A percentile compares a stretch with the other conserved stretches of the same genome.
These are phyloP conservation scores for Ceryle rudis DNA, from an alignment of 2,797 vertebrate species.

Conservation along the genomic window DNA sequence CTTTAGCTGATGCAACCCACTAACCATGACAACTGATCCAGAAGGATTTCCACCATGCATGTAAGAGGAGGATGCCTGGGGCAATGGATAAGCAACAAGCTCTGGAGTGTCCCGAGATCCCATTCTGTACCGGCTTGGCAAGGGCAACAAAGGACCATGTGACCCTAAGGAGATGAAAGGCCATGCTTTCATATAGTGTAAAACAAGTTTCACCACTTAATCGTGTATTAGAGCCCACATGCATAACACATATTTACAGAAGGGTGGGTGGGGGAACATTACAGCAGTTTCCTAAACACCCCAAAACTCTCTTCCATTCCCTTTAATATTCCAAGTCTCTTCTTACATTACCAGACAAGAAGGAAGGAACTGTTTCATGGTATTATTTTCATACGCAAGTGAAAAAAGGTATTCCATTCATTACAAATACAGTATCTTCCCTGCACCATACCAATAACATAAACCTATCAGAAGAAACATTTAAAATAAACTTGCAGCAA, in stretches of 20 bases:
- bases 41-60: slow-evolving; percentile 86
- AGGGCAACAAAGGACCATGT: slow-evolving; percentile 91
- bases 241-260: background rate
- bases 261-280: fast-evolving
- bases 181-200: background rate
- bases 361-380: background rate
- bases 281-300: background rate
- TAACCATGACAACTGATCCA: slow-evolving; percentile 97
- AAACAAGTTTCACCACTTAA: background rate
- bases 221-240: background rate
- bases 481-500: background rate
- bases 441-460: background rate
- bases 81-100: slow-evolving; percentile 92
- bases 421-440: background rate
- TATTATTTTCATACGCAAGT: background rate
- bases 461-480: background rate
- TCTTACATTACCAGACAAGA: background rate
- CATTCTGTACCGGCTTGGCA: slow-evolving; percentile 92
- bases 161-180: slow-evolving; percentile 80
- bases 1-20: slow-evolving; percentile 92
- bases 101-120: slow-evolving; percentile 90
- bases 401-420: background rate
- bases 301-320: background rate
- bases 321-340: background rate
- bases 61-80: slow-evolving; percentile 89